phyloP scores from a whole-genome alignment of 2,797 vertebrate species.

The Iguana delicatissima region DNA sequence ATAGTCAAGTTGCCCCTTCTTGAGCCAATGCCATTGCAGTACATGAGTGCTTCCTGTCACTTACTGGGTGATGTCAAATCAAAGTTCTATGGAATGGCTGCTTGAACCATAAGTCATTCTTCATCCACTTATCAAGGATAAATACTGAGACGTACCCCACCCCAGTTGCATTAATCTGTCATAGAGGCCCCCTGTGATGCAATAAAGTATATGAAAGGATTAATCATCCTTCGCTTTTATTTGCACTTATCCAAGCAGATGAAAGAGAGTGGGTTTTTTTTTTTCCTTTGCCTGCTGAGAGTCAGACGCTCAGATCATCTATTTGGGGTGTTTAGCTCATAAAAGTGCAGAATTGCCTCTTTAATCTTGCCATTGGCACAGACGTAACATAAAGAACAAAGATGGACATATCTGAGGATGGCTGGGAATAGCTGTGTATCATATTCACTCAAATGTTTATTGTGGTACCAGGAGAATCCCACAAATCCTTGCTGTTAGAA shows the following conservation, averaged over 20 bases:
- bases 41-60: not conserved
- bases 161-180: not conserved
- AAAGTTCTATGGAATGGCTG: not conserved
- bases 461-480: not conserved
- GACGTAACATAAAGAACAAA: slow-evolving; percentile 42
- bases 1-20: not conserved
- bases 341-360: slow-evolving; percentile 70
- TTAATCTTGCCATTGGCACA: slow-evolving; percentile 65
- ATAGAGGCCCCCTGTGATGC: slow-evolving; percentile 30
- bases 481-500: not conserved
- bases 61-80: not conserved
- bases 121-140: not conserved
- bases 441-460: slow-evolving; percentile 29
- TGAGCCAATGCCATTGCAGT: not conserved
- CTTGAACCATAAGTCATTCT: not conserved
- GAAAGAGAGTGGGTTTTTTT: slow-evolving; percentile 63
- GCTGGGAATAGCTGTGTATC: not conserved
- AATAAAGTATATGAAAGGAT: slow-evolving; percentile 50
- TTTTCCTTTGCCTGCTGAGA: slow-evolving; percentile 60
- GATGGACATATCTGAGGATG: not conserved
- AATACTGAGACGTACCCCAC: not conserved
- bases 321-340: slow-evolving; percentile 69
- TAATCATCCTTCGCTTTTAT: slow-evolving; percentile 66
- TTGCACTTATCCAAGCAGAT: slow-evolving; percentile 66
- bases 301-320: slow-evolving; percentile 72